A percentile compares a stretch with the other conserved stretches of the same genome.
These are phyloP conservation scores for Tanypteryx hageni DNA, from an alignment of 2,888 invertebrate species.

Conservation along the genomic window DNA sequence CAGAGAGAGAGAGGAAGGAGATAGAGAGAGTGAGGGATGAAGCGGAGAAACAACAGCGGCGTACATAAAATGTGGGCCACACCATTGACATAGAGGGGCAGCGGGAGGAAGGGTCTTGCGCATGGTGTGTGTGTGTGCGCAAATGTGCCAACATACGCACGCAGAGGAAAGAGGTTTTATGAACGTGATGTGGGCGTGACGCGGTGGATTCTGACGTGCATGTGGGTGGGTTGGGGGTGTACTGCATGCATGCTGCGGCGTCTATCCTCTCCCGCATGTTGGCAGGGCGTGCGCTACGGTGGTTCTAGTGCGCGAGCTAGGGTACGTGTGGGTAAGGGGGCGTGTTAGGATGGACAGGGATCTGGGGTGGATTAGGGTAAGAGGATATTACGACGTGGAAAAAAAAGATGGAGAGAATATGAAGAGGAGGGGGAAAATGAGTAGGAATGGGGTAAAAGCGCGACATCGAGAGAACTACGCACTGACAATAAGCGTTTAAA, in stretches of 20 bases:
- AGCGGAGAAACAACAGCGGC: background rate
- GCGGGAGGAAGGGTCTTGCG: slow-evolving; percentile 18
- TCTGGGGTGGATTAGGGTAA: too few species aligned
- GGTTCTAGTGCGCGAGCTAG: background rate
- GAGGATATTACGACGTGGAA: background rate
- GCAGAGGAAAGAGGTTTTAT: background rate
- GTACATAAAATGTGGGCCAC: slow-evolving; percentile 58
- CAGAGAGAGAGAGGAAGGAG: background rate
- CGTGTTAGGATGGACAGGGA: background rate
- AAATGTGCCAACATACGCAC: background rate
- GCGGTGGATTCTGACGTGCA: background rate
- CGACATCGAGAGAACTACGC: background rate
- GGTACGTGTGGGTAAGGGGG: background rate
- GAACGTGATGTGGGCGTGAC: background rate
- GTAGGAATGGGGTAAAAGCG: background rate
- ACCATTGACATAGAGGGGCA: slow-evolving; percentile 49
- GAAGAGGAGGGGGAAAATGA: background rate
- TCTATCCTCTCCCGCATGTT: too few species aligned
- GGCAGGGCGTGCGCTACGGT: background rate
- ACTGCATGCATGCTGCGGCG: too few species aligned
- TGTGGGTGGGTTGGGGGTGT: too few species aligned
- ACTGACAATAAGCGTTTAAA: too few species aligned
- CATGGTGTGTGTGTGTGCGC: background rate
- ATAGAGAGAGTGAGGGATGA: background rate
- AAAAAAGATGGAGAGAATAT: background rate